phyloP scores from a whole-genome alignment of 2,113 vertebrate genomes.

The Lepisosteus osseus region DNA sequence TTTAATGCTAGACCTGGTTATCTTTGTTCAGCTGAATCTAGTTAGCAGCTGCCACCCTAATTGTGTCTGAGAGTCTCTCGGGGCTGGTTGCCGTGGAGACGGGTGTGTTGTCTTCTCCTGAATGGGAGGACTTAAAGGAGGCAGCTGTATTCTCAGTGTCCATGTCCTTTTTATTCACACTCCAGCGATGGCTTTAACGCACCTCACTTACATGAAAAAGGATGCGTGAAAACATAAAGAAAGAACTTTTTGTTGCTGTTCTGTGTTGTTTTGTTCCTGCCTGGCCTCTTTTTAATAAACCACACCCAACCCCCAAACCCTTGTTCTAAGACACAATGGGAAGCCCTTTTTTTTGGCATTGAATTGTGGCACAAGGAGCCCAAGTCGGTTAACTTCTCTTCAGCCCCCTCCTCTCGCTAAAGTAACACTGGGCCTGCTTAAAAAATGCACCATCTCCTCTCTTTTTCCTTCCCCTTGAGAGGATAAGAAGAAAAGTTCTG shows the following conservation, averaged over 20 bases:
- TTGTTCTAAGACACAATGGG: conserved; percentile 18
- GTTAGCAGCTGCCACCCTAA: conserved; percentile 1
- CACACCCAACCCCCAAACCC: background rate
- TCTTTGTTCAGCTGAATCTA: conserved; percentile 24
- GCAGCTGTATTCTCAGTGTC: conserved; percentile 46
- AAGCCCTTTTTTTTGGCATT: conserved; percentile 21
- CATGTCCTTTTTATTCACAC: conserved; percentile 40
- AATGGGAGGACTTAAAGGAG: conserved; percentile 28
- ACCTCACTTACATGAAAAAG: conserved; percentile 30
- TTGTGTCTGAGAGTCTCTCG: conserved; percentile 10
- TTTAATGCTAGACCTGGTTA: background rate
- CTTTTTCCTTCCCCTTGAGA: conserved; percentile 20
- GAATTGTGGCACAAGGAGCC: conserved; percentile 12
- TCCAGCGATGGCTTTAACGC: conserved; percentile 47
- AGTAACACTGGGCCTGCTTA: background rate
- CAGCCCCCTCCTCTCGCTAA: conserved; percentile 8
- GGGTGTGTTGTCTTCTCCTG: conserved; percentile 28
- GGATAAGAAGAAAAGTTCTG: conserved; percentile 1
- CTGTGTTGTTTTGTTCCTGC: conserved; percentile 15
- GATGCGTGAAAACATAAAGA: conserved; percentile 27
- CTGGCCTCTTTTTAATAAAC: background rate
- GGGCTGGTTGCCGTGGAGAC: conserved; percentile 28
- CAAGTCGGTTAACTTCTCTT: conserved; percentile 21
- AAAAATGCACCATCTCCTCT: background rate
- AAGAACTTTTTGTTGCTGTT: conserved; percentile 12